A percentile compares a stretch with the other conserved stretches of the same genome.
These are phyloP conservation scores for Menura novaehollandiae DNA, from an alignment of 2,113 vertebrate genomes.

Conservation along the genomic window DNA sequence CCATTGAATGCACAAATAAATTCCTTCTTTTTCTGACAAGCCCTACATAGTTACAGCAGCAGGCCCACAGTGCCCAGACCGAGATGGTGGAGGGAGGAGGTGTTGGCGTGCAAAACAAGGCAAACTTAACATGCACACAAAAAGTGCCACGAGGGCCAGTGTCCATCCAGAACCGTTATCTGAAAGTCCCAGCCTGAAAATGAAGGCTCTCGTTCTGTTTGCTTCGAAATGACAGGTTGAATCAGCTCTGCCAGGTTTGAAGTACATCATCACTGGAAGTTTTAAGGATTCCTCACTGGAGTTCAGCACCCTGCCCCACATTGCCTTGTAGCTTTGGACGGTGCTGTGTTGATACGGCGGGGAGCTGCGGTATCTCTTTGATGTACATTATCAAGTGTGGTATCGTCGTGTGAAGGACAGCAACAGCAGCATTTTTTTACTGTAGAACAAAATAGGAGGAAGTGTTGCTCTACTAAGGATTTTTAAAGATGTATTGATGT, in stretches of 20 bases:
- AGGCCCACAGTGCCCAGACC: not conserved
- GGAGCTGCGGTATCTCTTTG: accelerated
- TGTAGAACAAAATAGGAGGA: not conserved
- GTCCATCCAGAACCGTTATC: not conserved
- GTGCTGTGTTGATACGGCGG: not conserved
- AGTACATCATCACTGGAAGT: not conserved
- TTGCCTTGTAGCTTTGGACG: not conserved
- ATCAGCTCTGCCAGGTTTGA: not conserved
- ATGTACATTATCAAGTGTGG: accelerated
- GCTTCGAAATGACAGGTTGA: not conserved
- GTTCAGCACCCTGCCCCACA: not conserved
- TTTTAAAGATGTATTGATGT: not conserved
- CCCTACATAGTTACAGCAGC: not conserved
- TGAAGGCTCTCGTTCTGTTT: not conserved
- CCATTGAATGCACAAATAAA: not conserved
- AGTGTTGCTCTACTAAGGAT: not conserved
- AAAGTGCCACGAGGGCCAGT: not conserved
- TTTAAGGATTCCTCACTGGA: not conserved
- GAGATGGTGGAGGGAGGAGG: not conserved
- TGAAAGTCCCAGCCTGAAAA: not conserved
- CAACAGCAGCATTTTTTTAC: not conserved
- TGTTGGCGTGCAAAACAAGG: not conserved
- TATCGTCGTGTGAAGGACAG: not conserved
- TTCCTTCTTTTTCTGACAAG: not conserved
- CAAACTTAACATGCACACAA: not conserved